Evolutionary conservation across 2,888 invertebrate species (phyloP).

Genomic region (Athalia circularis): DNA sequence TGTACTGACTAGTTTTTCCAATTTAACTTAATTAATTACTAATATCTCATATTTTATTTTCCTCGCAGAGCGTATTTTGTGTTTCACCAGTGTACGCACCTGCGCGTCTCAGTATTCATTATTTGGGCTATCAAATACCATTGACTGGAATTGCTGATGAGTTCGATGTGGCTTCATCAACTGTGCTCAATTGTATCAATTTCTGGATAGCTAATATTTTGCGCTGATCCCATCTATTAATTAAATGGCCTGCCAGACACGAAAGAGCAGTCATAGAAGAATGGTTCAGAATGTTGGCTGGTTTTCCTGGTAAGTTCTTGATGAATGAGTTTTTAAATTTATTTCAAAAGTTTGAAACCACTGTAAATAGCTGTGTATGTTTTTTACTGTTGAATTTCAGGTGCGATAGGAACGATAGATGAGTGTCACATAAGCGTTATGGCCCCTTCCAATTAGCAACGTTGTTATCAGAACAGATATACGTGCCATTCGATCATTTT

Average conservation of each 20-base stretch:
- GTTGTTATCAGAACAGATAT: conserved; percentile 36
- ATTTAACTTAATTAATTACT: too few relatives aligned
- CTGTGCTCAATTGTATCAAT: background rate
- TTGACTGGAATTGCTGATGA: conserved; percentile 2
- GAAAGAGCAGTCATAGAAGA: background rate
- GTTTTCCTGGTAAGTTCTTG: background rate
- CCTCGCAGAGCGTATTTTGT: too few relatives aligned
- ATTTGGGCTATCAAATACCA: background rate
- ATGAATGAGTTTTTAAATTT: too few relatives aligned
- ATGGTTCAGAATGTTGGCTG: background rate
- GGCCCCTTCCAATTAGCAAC: conserved; percentile 38
- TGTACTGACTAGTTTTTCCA: too few relatives aligned
- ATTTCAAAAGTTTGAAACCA: conserved; percentile 3
- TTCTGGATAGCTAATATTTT: background rate
- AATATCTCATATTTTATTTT: too few relatives aligned
- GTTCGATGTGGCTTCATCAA: conserved; percentile 1
- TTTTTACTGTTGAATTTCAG: background rate
- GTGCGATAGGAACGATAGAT: too few relatives aligned
- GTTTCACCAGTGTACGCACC: too few relatives aligned
- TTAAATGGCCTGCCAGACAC: background rate
- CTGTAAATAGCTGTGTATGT: too few relatives aligned
- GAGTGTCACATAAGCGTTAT: conserved; percentile 40
- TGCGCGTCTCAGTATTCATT: too few relatives aligned
- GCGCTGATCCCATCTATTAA: background rate
- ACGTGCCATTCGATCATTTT: conserved; percentile 26